Conservation (phyloP, 2,113 vertebrate genomes). For the Merops nubicus region DNA sequence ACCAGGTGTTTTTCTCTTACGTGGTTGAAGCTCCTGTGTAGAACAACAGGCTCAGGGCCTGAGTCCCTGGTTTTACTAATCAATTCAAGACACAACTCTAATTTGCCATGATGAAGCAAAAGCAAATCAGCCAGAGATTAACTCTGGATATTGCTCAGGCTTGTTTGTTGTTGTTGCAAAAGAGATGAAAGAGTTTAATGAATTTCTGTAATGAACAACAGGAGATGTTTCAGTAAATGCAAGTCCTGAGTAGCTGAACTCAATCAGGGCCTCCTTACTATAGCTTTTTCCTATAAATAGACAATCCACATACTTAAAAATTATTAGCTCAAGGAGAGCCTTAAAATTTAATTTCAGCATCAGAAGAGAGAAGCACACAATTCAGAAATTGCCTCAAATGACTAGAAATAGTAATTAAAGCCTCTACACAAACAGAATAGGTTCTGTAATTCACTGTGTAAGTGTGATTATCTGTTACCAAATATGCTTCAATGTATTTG, state of each 20-base stretch:
- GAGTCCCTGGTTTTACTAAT: not conserved
- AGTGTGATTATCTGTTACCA: not conserved
- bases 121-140: not conserved
- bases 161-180: not conserved
- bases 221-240: not conserved
- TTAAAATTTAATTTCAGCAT: not conserved
- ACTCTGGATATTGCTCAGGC: not conserved
- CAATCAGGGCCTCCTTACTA: not conserved
- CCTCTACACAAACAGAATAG: not conserved
- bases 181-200: not conserved
- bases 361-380: not conserved
- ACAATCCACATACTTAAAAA: not conserved
- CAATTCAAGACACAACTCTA: not conserved
- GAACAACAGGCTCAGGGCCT: rapidly evolving
- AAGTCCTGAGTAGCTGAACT: not conserved
- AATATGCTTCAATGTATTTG: not conserved
- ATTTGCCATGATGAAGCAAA: not conserved
- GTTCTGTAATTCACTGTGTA: not conserved
- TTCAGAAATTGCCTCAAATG: not conserved
- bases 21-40: not conserved
- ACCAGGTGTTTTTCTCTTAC: not conserved
- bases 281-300: not conserved
- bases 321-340: not conserved
- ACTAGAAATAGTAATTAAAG: not conserved
- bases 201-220: not conserved